These are phyloP conservation scores for Drosophila micromelanica DNA, from an alignment of 1,140 invertebrate species.

Conservation along the genomic window DNA sequence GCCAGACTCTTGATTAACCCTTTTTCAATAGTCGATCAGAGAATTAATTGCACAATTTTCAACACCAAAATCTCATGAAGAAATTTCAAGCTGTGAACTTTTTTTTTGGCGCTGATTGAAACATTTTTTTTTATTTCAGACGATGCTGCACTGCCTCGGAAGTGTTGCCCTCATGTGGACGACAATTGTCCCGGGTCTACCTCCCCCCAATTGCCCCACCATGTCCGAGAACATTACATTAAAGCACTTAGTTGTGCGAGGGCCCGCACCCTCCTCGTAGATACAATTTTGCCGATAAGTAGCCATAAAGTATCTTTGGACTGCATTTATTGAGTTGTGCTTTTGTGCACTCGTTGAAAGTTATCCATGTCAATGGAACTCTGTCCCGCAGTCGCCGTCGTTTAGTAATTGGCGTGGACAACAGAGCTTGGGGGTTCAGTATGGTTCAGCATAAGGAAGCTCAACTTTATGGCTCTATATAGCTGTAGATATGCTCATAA, in stretches of 20 bases:
- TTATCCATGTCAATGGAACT: conserved; percentile 50
- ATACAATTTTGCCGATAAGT: conserved; percentile 68
- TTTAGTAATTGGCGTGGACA: conserved; percentile 66
- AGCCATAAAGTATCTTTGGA: conserved; percentile 69
- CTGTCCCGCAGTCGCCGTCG: conserved; percentile 28
- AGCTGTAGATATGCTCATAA: conserved; percentile 45
- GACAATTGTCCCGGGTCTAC: conserved; percentile 19
- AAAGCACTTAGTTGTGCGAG: conserved; percentile 29
- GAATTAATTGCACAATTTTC: conserved; percentile 48
- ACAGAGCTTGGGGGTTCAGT: conserved; percentile 33
- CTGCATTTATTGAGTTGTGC: conserved; percentile 48
- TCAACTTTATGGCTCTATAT: conserved; percentile 26
- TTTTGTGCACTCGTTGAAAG: conserved; percentile 69
- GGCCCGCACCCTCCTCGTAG: conserved; percentile 42
- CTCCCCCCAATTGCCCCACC: neutral
- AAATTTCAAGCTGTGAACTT: conserved; percentile 25
- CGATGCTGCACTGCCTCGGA: conserved; percentile 1
- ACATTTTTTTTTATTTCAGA: conserved; percentile 9
- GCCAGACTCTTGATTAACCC: conserved; percentile 56
- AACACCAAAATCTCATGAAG: conserved; percentile 35
- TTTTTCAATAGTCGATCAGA: conserved; percentile 53
- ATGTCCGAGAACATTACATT: conserved; percentile 24
- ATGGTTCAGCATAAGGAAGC: conserved; percentile 44
- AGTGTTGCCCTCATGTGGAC: conserved; percentile 37
- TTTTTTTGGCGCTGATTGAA: conserved; percentile 45